Evolutionary conservation across 1,140 invertebrate species (phyloP).

Genomic region (Achatina immaculata): DNA sequence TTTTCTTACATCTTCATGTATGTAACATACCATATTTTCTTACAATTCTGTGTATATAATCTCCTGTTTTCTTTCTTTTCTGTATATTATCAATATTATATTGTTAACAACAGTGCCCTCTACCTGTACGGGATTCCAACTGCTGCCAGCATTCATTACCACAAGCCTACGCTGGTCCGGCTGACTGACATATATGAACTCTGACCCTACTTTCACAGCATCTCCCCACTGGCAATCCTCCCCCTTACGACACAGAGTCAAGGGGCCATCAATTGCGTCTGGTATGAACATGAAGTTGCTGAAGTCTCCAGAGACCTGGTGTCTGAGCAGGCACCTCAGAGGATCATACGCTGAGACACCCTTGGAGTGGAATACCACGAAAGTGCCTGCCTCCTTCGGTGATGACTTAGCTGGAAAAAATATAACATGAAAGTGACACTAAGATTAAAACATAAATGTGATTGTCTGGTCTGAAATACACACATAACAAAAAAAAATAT

Average conservation of each 20-base stretch:
- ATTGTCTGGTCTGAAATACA: no score
- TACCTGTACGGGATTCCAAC: slow-evolving; percentile 68
- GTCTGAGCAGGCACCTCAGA: slow-evolving; percentile 80
- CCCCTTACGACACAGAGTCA: slow-evolving; percentile 56
- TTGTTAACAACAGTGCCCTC: neutral
- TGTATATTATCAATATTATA: no score
- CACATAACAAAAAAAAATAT: no score
- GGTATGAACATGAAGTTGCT: slow-evolving; percentile 64
- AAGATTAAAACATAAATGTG: no score
- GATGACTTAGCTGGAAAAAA: slow-evolving; percentile 2
- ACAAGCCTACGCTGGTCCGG: slow-evolving; percentile 81
- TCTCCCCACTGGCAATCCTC: slow-evolving; percentile 76
- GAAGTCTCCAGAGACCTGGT: slow-evolving; percentile 78
- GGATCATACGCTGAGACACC: slow-evolving; percentile 84
- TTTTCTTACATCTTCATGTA: no score
- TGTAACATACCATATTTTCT: no score
- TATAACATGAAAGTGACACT: no score
- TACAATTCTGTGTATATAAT: no score
- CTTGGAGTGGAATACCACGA: slow-evolving; percentile 84
- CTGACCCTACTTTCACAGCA: slow-evolving; percentile 81
- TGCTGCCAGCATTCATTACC: slow-evolving; percentile 72
- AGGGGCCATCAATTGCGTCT: slow-evolving; percentile 58
- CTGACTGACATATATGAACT: slow-evolving; percentile 83
- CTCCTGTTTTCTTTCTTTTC: no score
- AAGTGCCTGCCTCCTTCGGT: slow-evolving; percentile 66